Percentiles rank a stretch among this genome's conserved stretches.
Evolutionary conservation across 2,113 vertebrate species (phyloP).

Genomic region (Dromiciops gliroides): DNA sequence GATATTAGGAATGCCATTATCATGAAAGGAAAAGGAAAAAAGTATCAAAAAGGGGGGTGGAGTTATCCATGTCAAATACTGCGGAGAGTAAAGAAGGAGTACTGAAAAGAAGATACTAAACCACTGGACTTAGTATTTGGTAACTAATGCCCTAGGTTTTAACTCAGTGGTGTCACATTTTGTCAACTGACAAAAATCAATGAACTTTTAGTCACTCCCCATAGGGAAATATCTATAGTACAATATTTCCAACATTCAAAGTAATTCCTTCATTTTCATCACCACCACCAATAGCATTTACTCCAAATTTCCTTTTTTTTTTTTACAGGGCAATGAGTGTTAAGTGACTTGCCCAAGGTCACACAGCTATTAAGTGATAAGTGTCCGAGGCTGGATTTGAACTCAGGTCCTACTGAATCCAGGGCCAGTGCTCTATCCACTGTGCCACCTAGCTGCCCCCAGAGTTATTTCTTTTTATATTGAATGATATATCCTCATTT

Average conservation of each 20-base stretch:
- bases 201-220: neutral
- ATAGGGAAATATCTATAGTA: neutral
- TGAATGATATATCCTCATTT: conserved; percentile 7
- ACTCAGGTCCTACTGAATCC: too few species aligned
- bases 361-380: too few species aligned
- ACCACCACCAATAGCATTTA: neutral
- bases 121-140: neutral
- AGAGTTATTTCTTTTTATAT: conserved; percentile 42
- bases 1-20: neutral
- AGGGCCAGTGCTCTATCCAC: too few species aligned
- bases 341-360: too few species aligned
- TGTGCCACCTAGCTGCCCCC: too few species aligned
- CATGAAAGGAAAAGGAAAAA: neutral
- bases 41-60: neutral
- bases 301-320: conserved; percentile 18
- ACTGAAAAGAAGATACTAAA: neutral
- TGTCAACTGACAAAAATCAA: neutral
- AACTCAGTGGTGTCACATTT: neutral
- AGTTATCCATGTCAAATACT: neutral
- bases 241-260: conserved; percentile 14
- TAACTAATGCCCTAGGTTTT: neutral
- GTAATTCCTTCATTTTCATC: neutral
- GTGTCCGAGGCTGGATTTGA: too few species aligned
- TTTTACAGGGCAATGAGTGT: too few species aligned
- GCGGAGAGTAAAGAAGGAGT: neutral